Conservation (phyloP, 2,113 vertebrate genomes). For the Ictalurus punctatus region DNA sequence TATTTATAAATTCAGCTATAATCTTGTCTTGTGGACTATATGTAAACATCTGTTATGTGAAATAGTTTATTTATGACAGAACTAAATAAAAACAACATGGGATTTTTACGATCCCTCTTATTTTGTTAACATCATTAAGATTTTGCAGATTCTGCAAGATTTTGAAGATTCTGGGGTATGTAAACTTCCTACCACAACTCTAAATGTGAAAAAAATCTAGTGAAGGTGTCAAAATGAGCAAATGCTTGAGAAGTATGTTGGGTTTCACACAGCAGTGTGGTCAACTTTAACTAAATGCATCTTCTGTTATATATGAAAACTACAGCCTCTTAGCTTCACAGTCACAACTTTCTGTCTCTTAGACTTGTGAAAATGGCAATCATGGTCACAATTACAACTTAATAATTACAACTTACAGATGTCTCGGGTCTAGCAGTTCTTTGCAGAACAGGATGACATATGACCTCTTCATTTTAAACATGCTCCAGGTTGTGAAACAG, state of each 20-base stretch:
- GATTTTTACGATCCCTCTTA: no score
- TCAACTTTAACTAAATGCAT: background rate
- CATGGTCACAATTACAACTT: no score
- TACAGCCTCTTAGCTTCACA: background rate
- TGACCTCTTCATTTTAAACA: background rate
- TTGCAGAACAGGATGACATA: background rate
- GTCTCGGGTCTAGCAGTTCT: background rate
- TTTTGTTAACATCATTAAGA: no score
- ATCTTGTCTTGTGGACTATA: no score
- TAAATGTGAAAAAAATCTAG: no score
- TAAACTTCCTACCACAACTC: no score
- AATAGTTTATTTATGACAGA: no score
- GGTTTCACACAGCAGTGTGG: background rate
- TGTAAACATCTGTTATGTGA: no score
- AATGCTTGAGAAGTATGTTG: background rate
- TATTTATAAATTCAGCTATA: no score
- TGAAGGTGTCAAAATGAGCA: background rate
- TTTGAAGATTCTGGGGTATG: no score
- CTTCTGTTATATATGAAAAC: background rate
- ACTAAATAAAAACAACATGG: no score
- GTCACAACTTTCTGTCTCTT: background rate
- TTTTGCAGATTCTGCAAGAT: no score
- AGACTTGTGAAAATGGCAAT: background rate
- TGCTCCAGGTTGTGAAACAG: background rate
- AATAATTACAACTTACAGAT: background rate